A percentile compares a stretch with the other conserved stretches of the same genome.
Evolutionary conservation across 1,140 invertebrate genomes (phyloP).

Genomic region (Mercenaria mercenaria): DNA sequence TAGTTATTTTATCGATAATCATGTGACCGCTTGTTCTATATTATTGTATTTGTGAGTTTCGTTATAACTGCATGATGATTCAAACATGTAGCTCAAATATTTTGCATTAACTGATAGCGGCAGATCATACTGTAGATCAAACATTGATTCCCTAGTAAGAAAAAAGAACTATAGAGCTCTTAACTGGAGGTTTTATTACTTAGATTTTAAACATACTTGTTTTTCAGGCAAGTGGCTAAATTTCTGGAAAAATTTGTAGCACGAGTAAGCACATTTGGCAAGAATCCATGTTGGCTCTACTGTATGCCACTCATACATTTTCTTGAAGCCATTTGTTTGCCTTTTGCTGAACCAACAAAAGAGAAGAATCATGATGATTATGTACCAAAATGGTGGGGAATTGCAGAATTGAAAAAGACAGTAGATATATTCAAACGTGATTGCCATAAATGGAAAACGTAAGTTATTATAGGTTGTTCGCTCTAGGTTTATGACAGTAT

Average conservation of each 20-base stretch:
- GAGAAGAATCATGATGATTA: neutral
- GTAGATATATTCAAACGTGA: neutral
- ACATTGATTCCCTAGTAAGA: too few species aligned
- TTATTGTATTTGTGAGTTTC: too few species aligned
- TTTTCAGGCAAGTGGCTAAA: neutral
- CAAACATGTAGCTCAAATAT: too few species aligned
- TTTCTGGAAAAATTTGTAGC: neutral
- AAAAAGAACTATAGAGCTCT: too few species aligned
- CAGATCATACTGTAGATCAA: too few species aligned
- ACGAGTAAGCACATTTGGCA: neutral
- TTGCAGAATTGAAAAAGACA: neutral
- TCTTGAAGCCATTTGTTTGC: neutral
- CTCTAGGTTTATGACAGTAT: too few species aligned
- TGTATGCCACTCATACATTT: slow-evolving; percentile 4
- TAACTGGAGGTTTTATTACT: too few species aligned
- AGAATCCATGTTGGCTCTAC: neutral
- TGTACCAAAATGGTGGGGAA: neutral
- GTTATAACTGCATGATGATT: too few species aligned
- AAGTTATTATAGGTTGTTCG: neutral
- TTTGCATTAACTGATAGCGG: too few species aligned
- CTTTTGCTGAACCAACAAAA: neutral
- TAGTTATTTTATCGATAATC: too few species aligned
- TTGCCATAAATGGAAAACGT: neutral
- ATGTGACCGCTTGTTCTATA: too few species aligned
- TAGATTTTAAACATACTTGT: too few species aligned